Evolutionary conservation across 2,797 vertebrate genomes (phyloP).

Genomic region (Oreochromis mossambicus): DNA sequence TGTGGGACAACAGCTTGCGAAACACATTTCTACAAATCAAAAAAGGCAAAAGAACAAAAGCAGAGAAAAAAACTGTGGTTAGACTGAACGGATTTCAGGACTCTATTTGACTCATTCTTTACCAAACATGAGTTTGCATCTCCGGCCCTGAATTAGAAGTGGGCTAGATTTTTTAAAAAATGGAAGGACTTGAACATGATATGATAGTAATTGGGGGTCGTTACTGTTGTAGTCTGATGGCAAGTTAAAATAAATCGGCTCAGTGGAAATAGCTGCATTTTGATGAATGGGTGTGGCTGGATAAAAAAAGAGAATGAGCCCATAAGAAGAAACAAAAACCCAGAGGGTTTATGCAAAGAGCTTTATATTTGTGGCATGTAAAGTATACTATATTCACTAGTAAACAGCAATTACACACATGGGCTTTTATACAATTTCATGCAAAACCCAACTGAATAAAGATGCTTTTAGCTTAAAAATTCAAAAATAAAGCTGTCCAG

Average conservation of each 20-base stretch:
- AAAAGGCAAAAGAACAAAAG: background rate
- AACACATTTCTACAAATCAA: constrained; percentile 86
- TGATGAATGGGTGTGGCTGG: background rate
- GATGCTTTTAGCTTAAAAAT: background rate
- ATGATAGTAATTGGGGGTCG: background rate
- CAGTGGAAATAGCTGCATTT: background rate
- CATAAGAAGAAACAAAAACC: background rate
- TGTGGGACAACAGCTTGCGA: constrained; percentile 91
- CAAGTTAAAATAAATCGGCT: background rate
- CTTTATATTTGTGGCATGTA: background rate
- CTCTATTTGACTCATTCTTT: background rate
- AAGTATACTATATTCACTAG: background rate
- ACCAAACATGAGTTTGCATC: background rate
- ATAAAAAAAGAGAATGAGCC: background rate
- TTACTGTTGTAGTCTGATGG: background rate
- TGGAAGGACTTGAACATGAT: background rate
- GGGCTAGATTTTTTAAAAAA: background rate
- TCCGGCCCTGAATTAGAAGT: background rate
- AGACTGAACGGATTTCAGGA: background rate
- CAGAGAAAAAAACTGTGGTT: background rate
- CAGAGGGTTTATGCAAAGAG: background rate
- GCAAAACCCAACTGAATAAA: fast-evolving
- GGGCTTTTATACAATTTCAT: background rate
- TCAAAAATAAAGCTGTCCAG: background rate
- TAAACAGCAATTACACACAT: background rate